Base-by-base conservation (phyloP, 2,113 vertebrate genomes). In the Ochotona curzoniae region DNA sequence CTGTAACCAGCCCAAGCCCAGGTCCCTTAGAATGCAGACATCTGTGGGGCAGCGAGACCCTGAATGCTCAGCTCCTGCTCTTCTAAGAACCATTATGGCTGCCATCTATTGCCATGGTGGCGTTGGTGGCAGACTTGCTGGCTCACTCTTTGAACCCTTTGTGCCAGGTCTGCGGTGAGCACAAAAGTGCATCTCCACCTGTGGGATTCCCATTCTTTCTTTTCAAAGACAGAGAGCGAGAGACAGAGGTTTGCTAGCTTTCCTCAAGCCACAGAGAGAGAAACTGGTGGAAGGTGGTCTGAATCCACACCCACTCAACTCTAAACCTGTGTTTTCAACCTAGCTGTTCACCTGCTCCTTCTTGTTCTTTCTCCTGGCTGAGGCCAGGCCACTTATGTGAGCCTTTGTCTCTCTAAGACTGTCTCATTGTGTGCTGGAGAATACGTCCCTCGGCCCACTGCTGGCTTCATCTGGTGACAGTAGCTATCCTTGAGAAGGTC, bases 41-140 rank as follows among this genome's bases (percentile, higher is more conserved):
- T 17, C 66, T 49, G 0, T 7, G 5, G 51, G 32, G 54, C 54
- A 73, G 54, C 83, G 47, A 71, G 28, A 49, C 6, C 8, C 15
- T 32, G 0, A 44, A 1, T 3, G 7, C 1, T 57, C 35, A 38
- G 47, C n/a, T 73, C 26, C 1, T 2, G 4, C n/a, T 6, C 38
- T 30, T 63, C 5, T 30, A 44, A 47, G 28, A 32, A 21, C 6
- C 23, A 8, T 13, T 4, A 2, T 1, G 15, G 90, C 47, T 6
- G 8, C 49, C 44, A 12, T 73, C 30, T 47, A 5, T 44, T 32
- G 32, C 4, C 51, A 64, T 5, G 25, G 30, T 32, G 26, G 2
- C 28, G 12, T 0, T 0, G 9, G 51, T 28, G 9, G 11, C 14
- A 32, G 67, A 57, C 6, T 14, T 11, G 6, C 20, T 47, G 71